Evolutionary conservation across 37 sponge, comb jelly and placozoan genomes (phyloP).

Genomic region (Spongia lamella): DNA sequence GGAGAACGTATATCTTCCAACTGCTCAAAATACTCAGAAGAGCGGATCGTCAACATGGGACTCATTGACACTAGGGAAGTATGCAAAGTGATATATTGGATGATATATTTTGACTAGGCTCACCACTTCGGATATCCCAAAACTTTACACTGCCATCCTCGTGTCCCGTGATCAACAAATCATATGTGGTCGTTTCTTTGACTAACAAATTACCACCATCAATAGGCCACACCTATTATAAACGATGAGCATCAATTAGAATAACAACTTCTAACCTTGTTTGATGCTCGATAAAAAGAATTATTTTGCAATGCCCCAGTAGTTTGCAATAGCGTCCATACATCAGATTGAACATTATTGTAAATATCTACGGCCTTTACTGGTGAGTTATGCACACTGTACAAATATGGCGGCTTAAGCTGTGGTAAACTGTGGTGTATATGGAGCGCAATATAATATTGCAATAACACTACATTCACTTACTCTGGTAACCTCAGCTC

Average conservation of each 20-base stretch:
- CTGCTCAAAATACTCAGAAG: too few species aligned
- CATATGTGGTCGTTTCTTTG: not conserved
- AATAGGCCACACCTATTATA: constrained; percentile 67
- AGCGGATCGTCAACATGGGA: too few species aligned
- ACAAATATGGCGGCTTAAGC: constrained; percentile 71
- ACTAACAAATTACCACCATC: constrained; percentile 58
- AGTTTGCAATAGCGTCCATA: constrained; percentile 58
- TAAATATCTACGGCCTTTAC: constrained; percentile 54
- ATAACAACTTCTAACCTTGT: constrained; percentile 29
- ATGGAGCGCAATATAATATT: constrained; percentile 7
- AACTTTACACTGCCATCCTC: constrained; percentile 94
- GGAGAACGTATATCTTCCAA: too few species aligned
- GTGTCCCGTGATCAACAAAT: constrained; percentile 52
- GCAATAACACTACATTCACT: not conserved
- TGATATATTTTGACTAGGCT: constrained; percentile 14
- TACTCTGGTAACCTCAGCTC: constrained; percentile 73
- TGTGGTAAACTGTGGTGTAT: constrained; percentile 61
- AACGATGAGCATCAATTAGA: not conserved
- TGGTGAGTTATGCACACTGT: constrained; percentile 79
- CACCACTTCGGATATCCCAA: constrained; percentile 88
- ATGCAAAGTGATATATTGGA: not conserved
- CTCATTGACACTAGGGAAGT: constrained; percentile 4
- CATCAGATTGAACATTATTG: constrained; percentile 43
- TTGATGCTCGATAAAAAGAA: constrained; percentile 26
- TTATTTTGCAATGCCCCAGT: constrained; percentile 66